Evolutionary conservation across 2,113 vertebrate species (phyloP), one percentile per base, ranked within the genome.

Genomic region (Prolemur simus): DNA sequence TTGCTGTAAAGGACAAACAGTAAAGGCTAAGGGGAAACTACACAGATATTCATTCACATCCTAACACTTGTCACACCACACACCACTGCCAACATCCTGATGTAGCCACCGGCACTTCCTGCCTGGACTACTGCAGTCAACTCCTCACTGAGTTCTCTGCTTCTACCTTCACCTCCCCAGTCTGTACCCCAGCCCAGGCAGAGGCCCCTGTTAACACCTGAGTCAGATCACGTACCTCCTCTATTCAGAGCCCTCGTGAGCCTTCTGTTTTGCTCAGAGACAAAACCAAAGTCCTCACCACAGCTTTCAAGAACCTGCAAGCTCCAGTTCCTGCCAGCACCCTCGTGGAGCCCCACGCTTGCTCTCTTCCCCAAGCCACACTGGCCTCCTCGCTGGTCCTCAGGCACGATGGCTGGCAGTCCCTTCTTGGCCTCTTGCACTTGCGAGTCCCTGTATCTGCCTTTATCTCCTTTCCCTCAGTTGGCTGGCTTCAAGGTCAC

Each of bases 261-360:
- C 54, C 73, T 92, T 71, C 82, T 2, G 4, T 39, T 68, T 83
- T 15, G 7, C 82, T 58, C 39, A 68, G 45, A 77, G 68, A 37
- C 66, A 84, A 45, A 52, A 21, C 39, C 71, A 42, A 27, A 74
- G 71, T 45, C 39, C 39, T 74, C 25, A 45, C 15, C 32, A n/a
- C 32, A 47, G 68, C 15, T 34, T 52, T 14, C 21, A 13, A 47
- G 21, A 23, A 23, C 39, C 54, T 5, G 32, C 0, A 0, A 5
- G 74, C 66, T 42, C 45, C 0, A 0, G 21, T n/a, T 56, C 73
- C 64, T 3, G 9, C 89, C 45, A 3, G 21, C 15, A 15, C 42
- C 39, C 23, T 7, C 5, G 6, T 12, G 15, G 56, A 3, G 2
- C 0, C 0, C 11, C 6, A 29, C 1, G 2, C 68, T 29, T 17